Percentiles rank a stretch among this genome's conserved stretches.
Conservation (phyloP, 2,113 vertebrate genomes). For the Lipophrys pholis region DNA sequence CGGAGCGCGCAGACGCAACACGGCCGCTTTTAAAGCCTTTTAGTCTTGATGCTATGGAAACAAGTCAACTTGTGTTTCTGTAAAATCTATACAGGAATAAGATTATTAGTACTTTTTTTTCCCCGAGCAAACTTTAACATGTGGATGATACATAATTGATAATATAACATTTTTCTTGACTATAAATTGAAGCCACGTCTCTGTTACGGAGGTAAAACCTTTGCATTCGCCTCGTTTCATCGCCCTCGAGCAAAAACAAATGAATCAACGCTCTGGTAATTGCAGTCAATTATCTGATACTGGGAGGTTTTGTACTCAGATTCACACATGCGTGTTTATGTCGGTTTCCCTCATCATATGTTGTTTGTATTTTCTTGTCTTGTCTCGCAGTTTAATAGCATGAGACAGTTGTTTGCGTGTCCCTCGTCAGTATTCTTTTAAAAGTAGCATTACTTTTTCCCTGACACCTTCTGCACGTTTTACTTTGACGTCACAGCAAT, state of each 20-base stretch:
- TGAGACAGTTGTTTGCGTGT: no score
- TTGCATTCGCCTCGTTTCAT: not conserved
- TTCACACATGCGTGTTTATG: not conserved
- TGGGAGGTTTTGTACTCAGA: not conserved
- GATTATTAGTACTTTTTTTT: no score
- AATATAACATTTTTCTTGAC: no score
- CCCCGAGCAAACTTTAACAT: no score
- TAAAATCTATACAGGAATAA: no score
- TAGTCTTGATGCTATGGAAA: not conserved
- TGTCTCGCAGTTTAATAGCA: not conserved
- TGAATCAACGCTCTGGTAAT: not conserved
- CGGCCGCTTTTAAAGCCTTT: conserved; percentile 5
- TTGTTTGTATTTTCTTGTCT: not conserved
- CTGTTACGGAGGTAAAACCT: not conserved
- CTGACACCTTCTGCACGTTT: no score
- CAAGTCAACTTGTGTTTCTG: no score
- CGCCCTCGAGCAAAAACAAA: not conserved
- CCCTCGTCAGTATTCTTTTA: no score
- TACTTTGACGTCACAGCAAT: no score
- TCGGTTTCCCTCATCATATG: not conserved
- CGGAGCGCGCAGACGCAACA: conserved; percentile 35
- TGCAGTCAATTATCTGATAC: not conserved
- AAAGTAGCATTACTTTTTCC: no score
- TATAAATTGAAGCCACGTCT: not conserved
- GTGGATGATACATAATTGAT: no score